Percentiles rank a stretch among this genome's conserved stretches.
phyloP scores from a whole-genome alignment of 2,113 vertebrate genomes.

The Lates calcarifer region DNA sequence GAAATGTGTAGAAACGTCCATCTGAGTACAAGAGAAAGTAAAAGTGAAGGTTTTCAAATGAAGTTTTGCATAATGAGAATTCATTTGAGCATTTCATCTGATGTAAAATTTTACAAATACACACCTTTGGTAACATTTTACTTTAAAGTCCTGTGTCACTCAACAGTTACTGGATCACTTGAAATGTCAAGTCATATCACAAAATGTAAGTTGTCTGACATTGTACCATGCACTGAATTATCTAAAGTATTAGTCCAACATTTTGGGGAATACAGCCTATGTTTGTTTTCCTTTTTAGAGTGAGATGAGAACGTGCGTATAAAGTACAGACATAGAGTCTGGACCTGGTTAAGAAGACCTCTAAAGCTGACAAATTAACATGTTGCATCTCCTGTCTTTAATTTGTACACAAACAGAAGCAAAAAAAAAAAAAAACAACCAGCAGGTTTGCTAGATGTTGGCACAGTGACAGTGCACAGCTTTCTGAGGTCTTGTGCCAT shows the following conservation, averaged over 20 bases:
- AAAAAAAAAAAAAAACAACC: too few relatives aligned
- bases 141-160: slow-evolving; percentile 65
- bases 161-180: slow-evolving; percentile 23
- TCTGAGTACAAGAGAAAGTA: slow-evolving; percentile 83
- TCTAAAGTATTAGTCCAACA: not conserved
- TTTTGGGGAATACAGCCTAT: not conserved
- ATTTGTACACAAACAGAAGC: too few relatives aligned
- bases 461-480: too few relatives aligned
- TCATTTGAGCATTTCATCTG: slow-evolving; percentile 75
- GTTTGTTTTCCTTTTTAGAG: not conserved
- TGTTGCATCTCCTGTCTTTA: too few relatives aligned
- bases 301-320: not conserved
- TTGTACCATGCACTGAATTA: not conserved
- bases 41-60: slow-evolving; percentile 87
- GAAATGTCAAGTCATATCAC: too few relatives aligned
- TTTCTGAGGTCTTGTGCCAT: too few relatives aligned
- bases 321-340: too few relatives aligned
- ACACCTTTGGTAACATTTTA: slow-evolving; percentile 76
- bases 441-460: too few relatives aligned
- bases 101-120: slow-evolving; percentile 85
- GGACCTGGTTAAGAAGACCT: not conserved
- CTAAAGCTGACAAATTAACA: too few relatives aligned
- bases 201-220: not conserved
- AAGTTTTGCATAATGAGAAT: slow-evolving; percentile 90
- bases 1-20: slow-evolving; percentile 88